Conservation (phyloP, 2,113 vertebrate species). For the Micronycteris hirsuta region DNA sequence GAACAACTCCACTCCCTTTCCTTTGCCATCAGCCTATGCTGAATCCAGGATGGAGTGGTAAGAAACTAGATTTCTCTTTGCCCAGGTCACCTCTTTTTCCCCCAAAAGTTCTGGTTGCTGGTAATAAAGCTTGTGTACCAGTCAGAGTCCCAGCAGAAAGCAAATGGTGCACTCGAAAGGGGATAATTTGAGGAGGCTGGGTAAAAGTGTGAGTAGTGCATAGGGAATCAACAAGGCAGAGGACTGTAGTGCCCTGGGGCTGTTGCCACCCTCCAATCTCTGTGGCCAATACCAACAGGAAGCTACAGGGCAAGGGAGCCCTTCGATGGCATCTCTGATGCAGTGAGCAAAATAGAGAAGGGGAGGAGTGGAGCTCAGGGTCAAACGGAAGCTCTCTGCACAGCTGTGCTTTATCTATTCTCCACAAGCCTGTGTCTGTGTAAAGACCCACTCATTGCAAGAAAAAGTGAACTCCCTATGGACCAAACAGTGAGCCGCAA, state of each 20-base stretch:
- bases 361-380: neutral
- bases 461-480: neutral
- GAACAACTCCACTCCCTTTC: neutral
- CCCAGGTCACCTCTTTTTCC: neutral
- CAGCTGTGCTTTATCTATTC: neutral
- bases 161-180: neutral
- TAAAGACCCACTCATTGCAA: neutral
- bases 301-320: neutral
- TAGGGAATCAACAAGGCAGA: neutral
- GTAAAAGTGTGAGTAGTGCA: neutral
- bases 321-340: neutral
- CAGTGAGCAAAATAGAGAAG: neutral
- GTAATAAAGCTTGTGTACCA: neutral
- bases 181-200: neutral
- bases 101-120: neutral
- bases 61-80: neutral
- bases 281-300: neutral
- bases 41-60: neutral
- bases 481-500: neutral
- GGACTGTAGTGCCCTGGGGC: accelerated
- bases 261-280: neutral
- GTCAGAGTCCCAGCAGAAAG: neutral
- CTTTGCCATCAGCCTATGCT: neutral
- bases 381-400: neutral
- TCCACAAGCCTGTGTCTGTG: neutral